Conservation (phyloP, 53 echinoderm and acorn worm species). For the Antedon mediterranea region DNA sequence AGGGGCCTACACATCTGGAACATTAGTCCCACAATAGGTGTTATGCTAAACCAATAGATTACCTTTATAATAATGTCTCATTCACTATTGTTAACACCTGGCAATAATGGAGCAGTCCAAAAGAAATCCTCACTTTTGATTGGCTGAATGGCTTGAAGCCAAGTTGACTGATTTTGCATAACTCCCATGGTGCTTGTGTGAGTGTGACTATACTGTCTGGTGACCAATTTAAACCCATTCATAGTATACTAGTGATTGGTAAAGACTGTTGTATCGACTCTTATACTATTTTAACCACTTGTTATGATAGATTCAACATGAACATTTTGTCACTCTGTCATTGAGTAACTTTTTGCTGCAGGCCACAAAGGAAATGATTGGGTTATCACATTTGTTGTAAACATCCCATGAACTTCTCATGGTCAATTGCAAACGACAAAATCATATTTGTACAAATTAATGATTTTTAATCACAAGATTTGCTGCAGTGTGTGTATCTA, state of each 20-base stretch:
- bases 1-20: background rate
- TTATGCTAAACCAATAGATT: background rate
- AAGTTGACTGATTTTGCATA: background rate
- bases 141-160: background rate
- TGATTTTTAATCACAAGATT: background rate
- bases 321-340: background rate
- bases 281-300: background rate
- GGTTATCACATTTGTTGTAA: background rate
- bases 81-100: background rate
- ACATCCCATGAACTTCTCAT: background rate
- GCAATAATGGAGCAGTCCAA: background rate
- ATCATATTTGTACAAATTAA: no score
- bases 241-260: background rate
- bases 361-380: background rate
- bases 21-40: background rate
- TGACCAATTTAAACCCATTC: background rate
- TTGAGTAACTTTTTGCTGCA: background rate
- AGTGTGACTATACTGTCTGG: background rate
- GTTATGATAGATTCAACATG: background rate
- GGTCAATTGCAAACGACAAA: background rate
- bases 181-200: background rate
- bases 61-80: background rate
- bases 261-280: background rate
- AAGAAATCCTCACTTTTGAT: background rate
- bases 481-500: background rate